Percentiles rank a stretch among this genome's conserved stretches.
Evolutionary conservation across 2,888 invertebrate genomes (phyloP).

Genomic region (Harmothoe impar): DNA sequence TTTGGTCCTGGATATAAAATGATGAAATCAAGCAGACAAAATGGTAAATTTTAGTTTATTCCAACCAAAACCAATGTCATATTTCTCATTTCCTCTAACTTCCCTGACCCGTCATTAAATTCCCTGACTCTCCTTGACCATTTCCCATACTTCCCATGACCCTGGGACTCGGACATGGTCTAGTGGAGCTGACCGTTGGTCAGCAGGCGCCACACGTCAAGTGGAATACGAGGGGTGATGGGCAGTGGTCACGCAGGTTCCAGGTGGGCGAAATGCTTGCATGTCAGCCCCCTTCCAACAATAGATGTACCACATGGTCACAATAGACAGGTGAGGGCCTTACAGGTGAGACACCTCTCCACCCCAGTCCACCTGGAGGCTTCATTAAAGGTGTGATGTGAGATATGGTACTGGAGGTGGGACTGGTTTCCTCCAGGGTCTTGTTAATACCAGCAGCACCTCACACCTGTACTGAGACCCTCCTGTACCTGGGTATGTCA

Average conservation of each 20-base stretch:
- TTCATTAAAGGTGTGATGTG: not conserved
- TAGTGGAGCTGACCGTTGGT: not conserved
- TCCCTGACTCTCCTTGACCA: too few species aligned
- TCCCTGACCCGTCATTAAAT: too few species aligned
- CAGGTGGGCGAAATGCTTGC: slow-evolving; percentile 16
- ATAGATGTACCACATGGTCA: not conserved
- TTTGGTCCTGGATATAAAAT: too few species aligned
- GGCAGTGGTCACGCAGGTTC: not conserved
- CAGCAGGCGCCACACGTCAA: not conserved
- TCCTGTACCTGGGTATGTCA: not conserved
- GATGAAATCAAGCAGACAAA: too few species aligned
- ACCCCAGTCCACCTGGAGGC: not conserved
- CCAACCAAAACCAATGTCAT: too few species aligned
- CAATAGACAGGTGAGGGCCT: not conserved
- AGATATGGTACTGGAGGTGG: not conserved
- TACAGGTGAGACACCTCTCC: not conserved
- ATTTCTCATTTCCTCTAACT: too few species aligned
- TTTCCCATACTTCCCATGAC: too few species aligned
- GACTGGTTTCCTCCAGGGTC: not conserved
- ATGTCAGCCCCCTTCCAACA: not conserved
- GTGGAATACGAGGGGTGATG: not conserved
- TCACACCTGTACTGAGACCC: not conserved
- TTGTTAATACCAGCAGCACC: not conserved
- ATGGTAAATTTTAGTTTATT: too few species aligned
- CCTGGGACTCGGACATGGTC: too few species aligned